Percentiles rank a stretch among this genome's conserved stretches.
phyloP scores from a whole-genome alignment of 2,888 invertebrate genomes.

The Bombylius discolor region DNA sequence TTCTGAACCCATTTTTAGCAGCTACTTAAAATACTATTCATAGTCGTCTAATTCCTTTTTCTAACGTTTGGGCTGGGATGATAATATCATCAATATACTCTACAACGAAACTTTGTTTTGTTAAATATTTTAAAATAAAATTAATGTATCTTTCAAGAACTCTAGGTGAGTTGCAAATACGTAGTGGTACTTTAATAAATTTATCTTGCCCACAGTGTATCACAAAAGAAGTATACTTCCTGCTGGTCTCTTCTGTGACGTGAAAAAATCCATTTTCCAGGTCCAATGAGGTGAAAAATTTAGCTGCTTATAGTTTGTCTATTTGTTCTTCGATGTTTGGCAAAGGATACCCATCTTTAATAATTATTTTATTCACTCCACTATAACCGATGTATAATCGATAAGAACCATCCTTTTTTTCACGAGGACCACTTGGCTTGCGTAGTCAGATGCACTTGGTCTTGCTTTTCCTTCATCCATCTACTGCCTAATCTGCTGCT shows the following conservation, averaged over 20 bases:
- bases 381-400: constrained; percentile 27
- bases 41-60: not conserved
- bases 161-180: constrained; percentile 15
- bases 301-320: constrained; percentile 18
- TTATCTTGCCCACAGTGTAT: constrained; percentile 12
- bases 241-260: constrained; percentile 19
- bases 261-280: constrained; percentile 25
- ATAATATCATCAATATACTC: constrained; percentile 19
- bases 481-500: constrained; percentile 19
- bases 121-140: constrained; percentile 11
- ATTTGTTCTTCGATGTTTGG: constrained; percentile 13
- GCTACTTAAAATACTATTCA: no score
- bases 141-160: constrained; percentile 16
- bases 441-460: constrained; percentile 21
- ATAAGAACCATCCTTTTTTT: constrained; percentile 9
- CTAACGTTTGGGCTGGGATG: constrained; percentile 9
- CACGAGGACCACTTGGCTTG: constrained; percentile 15
- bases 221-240: constrained; percentile 6
- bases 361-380: constrained; percentile 22
- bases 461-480: constrained; percentile 19
- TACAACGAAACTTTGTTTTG: constrained; percentile 7
- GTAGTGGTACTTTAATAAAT: constrained; percentile 6
- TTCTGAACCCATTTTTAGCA: no score
- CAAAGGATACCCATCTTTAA: constrained; percentile 22
- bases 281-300: constrained; percentile 21